Percentiles rank a stretch among this genome's conserved stretches.
Evolutionary conservation across 2,888 invertebrate species (phyloP).

Genomic region (Pyrochroa serraticornis): DNA sequence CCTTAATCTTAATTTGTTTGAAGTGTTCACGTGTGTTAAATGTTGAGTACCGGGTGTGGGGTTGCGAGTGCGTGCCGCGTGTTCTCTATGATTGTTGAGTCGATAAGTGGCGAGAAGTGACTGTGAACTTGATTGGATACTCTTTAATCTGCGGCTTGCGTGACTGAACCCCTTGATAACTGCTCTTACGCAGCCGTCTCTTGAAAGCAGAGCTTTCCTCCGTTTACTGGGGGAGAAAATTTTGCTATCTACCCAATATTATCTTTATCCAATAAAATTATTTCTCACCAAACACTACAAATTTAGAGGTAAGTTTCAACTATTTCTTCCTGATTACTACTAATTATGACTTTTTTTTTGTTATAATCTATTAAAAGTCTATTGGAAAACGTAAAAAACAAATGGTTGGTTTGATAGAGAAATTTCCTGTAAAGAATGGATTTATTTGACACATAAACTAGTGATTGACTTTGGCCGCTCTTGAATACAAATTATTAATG

Average conservation of each 20-base stretch:
- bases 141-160: slow-evolving; percentile 50
- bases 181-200: slow-evolving; percentile 38
- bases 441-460: slow-evolving; percentile 40
- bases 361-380: too few species aligned
- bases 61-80: slow-evolving; percentile 31
- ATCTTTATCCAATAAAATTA: too few species aligned
- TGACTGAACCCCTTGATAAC: slow-evolving; percentile 44
- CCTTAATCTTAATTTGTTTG: slow-evolving; percentile 31
- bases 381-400: background rate
- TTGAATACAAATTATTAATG: slow-evolving; percentile 46
- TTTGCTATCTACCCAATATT: background rate
- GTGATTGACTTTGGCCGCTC: slow-evolving; percentile 45
- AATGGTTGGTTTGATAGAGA: background rate
- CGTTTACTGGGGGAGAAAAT: background rate
- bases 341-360: too few species aligned
- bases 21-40: slow-evolving; percentile 42
- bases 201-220: background rate
- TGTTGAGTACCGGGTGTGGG: slow-evolving; percentile 37
- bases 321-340: too few species aligned
- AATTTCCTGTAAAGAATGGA: background rate
- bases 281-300: too few species aligned
- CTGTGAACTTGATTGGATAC: slow-evolving; percentile 50
- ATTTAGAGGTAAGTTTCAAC: too few species aligned
- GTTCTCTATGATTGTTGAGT: slow-evolving; percentile 38
- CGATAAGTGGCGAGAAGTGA: slow-evolving; percentile 48